Evolutionary conservation across 2,888 invertebrate species (phyloP).

Genomic region (Cheilosia urbana): DNA sequence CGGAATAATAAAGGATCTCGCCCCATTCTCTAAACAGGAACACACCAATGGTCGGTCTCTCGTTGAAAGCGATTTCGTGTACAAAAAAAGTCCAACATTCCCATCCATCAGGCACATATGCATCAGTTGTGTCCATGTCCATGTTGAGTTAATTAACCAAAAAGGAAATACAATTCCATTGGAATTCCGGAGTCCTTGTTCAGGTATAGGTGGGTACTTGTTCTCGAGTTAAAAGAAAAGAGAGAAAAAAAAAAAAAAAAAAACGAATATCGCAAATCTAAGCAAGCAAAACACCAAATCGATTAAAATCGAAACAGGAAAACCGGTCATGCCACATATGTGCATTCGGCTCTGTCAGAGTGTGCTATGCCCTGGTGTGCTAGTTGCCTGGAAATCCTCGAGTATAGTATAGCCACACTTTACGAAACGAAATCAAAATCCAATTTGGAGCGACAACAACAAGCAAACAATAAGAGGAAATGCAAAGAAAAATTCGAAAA

Average conservation of each 20-base stretch:
- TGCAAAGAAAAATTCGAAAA: constrained; percentile 3
- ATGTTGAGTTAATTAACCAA: constrained; percentile 63
- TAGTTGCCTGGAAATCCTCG: constrained; percentile 10
- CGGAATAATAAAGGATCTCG: constrained; percentile 31
- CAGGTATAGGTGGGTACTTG: constrained; percentile 18
- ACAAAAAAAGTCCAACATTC: constrained; percentile 28
- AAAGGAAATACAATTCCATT: constrained; percentile 48
- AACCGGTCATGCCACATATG: constrained; percentile 4
- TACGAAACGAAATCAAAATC: constrained; percentile 49
- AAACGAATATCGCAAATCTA: constrained; percentile 13
- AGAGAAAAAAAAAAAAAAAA: neutral
- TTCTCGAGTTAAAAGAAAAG: neutral
- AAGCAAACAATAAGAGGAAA: constrained; percentile 10
- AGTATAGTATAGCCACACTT: neutral
- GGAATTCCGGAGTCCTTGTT: constrained; percentile 11
- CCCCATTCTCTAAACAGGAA: neutral
- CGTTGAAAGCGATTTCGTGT: constrained; percentile 62
- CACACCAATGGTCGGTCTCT: neutral
- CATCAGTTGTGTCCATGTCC: constrained; percentile 42
- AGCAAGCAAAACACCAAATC: constrained; percentile 37
- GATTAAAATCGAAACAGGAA: constrained; percentile 32
- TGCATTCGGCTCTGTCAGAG: neutral
- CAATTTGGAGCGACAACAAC: constrained; percentile 60
- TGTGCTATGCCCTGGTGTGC: neutral
- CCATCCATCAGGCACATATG: constrained; percentile 1